Evolutionary conservation across 2,797 vertebrate species (phyloP), one percentile per base, ranked within the genome.

Genomic region (Selene dorsalis): DNA sequence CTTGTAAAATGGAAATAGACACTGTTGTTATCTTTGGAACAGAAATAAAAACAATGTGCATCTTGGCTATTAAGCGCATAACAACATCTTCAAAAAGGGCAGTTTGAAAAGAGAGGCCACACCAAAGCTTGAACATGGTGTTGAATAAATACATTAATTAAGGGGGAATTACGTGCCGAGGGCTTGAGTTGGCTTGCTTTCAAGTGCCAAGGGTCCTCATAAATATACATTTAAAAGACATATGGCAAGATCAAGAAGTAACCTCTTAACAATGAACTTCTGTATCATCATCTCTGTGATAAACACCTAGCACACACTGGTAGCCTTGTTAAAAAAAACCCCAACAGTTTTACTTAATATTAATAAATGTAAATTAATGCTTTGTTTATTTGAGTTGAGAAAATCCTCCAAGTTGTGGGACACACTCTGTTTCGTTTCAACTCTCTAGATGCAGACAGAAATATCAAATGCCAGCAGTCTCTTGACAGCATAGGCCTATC

Each of bases 91-190:
- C 89, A 89, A 91, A 91, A 91, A 91, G 91, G 90, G 79, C 89
- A 92, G 80, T 91, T 91, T 90, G 84, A 91, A 90, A 91, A 90
- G 87, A 88, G 89, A 93, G 91, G 91, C 84, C 90, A 88, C 83
- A 83, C 79, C 82, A 76, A 84, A 82, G 91, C 88, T 87, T 78
- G 85, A 89, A 92, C 93, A 93, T 87, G 91, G 86, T 85, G 90
- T 77, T 91, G 93, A 95, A 95, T 95, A 95, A 95, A 94, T 95
- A 85, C 92, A 95, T 95, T 93, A 89, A 94, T 94, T 94, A 94
- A 92, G 79, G 80, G 87, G 83, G 82, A 85, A 92, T 90, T 92
- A 92, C 75, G 85, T 90, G 89, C 89, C 88, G 28, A 77, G 89
- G 84, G 91, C 89, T 84, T 12, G 77, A 59, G 85, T 72, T 91